Base-by-base conservation (phyloP, 1,140 invertebrate genomes). In the Pomacea maculata region DNA sequence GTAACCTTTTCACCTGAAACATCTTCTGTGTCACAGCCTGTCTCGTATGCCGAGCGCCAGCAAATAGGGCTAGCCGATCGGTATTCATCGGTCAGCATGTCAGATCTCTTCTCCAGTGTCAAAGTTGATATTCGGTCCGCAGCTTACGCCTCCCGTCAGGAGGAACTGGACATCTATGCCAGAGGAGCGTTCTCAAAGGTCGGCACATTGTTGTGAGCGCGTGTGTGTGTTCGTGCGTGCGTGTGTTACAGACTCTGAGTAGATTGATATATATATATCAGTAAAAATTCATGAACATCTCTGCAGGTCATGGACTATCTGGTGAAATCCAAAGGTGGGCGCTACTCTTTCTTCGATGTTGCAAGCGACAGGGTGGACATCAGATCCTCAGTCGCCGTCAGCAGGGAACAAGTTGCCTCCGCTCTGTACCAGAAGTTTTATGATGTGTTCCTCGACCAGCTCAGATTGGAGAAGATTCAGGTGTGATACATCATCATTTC, bases 111-210 rank as follows among this genome's bases (percentile, higher is more conserved):
- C 29, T 70, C 67, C 29, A n/a, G 12, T 6, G 29, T 70, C 14
- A 70, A 70, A 11, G 29, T 25, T 21, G 29, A 34, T 25, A 12
- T 70, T 1, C 67, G 67, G 11, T 70, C 29, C 6, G 67, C 67
- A 25, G 67, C 29, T 34, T 12, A 17, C 29, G 67, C 67, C 21
- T n/a, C n/a, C 29, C 67, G 67, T 70, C n/a, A 70, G 67, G 67
- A 70, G 21, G 67, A 70, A 4, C n/a, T 70, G 67, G 29, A 70
- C 21, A 11, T 34, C 12, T 21, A 70, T 12, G 29, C 67, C 67
- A 70, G 29, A 34, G 67, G 29, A 70, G 67, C 67, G 10, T 70
- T 70, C 67, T 70, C 67, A 1, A 70, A 70, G 67, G 67, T 70
- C 12, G 29, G 21, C 67, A 21, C 21, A 0, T 70, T 11, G 10